Evolutionary conservation across 2,797 vertebrate species (phyloP), one percentile per base, ranked within the genome.

Genomic region (Hirundo rustica): DNA sequence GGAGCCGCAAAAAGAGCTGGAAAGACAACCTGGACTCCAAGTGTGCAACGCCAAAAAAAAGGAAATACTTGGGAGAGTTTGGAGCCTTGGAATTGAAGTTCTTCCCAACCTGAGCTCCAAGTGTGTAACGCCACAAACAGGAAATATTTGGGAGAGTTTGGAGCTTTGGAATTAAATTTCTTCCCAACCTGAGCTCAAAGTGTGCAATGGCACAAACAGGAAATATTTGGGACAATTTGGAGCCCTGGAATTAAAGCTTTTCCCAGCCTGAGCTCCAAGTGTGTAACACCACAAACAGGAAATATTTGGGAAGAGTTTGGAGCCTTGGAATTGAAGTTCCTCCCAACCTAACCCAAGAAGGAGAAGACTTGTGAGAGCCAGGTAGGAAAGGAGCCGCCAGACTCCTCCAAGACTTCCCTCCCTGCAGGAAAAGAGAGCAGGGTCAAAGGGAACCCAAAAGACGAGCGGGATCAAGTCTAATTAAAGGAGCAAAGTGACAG

Each of bases 401-500:
- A 17, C 38, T 53, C 50, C 23, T 32, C 44, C 13, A 70, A 80
- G 50, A 26, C 27, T 27, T 55, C 51, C 51, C 51, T 55, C 51
- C 30, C 51, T 44, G 17, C 51, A 34, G 68, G 51, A 44, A 27
- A 26, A 21, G 70, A 23, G 38, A 30, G 47, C 78, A 60, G 61
- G 88, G 62, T 82, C 79, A 65, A 57, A 36, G 55, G 34, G 55
- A 68, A 47, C 34, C 25, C 47, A 57, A 75, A 72, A 48, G 16
- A 71, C 40, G 58, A 88, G 57, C 8, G 30, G 74, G 73, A 74
- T 91, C 79, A 79, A 90, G 47, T 68, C 88, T 70, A 92, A 94
- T 96, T 92, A 93, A 83, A 94, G 82, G 40, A 89, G 29, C 18
- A 32, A 96, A 88, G 3, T 53, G 84, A 88, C 86, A 91, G 92